Percentiles rank a stretch among this genome's conserved stretches.
phyloP scores from a whole-genome alignment of 2,113 vertebrate species.

The Carassius auratus region DNA sequence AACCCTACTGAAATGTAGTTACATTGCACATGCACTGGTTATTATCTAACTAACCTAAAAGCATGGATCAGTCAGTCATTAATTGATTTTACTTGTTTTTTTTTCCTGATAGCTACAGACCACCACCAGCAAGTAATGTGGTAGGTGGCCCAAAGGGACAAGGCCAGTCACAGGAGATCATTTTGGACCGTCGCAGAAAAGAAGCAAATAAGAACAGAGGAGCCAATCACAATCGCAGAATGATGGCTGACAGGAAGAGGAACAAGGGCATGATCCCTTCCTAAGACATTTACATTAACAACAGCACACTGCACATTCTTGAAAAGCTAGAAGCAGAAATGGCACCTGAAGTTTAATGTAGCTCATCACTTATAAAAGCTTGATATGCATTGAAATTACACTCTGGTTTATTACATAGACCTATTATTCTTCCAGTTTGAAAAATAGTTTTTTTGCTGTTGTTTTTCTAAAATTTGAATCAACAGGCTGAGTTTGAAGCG shows the following conservation, averaged over 20 bases:
- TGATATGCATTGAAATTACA: not conserved
- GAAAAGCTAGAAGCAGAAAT: not conserved
- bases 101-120: conserved; percentile 75
- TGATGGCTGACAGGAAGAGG: conserved; percentile 92
- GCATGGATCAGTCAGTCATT: not conserved
- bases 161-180: conserved; percentile 84
- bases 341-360: not conserved
- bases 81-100: not conserved
- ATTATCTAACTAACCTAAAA: not conserved
- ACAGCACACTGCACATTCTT: not conserved
- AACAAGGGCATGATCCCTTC: conserved; percentile 97
- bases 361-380: not conserved
- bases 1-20: not conserved
- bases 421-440: conserved; percentile 20
- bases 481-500: not conserved
- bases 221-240: conserved; percentile 89
- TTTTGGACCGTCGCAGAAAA: conserved; percentile 88
- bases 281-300: conserved; percentile 57
- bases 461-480: not conserved
- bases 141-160: conserved; percentile 82
- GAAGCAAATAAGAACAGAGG: conserved; percentile 84
- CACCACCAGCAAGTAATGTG: conserved; percentile 75
- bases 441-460: not conserved
- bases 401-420: not conserved
- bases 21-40: not conserved